Evolutionary conservation across 2,888 invertebrate species (phyloP), one percentile per base, ranked within the genome.

Genomic region (Melangyna quadrimaculata): DNA sequence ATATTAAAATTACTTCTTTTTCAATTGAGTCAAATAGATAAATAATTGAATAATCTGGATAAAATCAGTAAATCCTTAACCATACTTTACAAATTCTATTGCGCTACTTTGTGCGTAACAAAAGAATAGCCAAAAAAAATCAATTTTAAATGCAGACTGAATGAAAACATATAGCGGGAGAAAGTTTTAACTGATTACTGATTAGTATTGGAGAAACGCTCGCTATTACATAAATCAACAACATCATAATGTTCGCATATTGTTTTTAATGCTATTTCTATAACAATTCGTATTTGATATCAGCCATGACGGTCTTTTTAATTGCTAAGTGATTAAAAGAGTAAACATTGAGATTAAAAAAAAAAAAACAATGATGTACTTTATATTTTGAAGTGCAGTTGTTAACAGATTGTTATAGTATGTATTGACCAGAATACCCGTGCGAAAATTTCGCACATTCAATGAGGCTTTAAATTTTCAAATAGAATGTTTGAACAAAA

Each of bases 281-380:
- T n/a, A n/a, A 61, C 48, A 29, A 71, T 78, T 73, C 57, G 29
- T 65, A 48, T 63, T 65, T 70, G 32, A 74, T 83, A 83, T 83
- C 70, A 74, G 17, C 45, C 78, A 43, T 83, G 83, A 78, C 83
- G 73, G 22, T 78, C 24, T n/a, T 78, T 67, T 83, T 82, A 78
- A 78, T 83, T 78, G 63, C 40, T 65, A 29, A 59, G 17, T 72
- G 61, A 45, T 63, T 67, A 59, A 77, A 29, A 45, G 53, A 55
- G 57, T 24, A 43, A 40, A 75, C 48, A 48, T 71, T 29, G 40
- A 29, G 10, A 67, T 43, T 17, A 32, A n/a, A 10, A 24, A 24
- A 6, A 48, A 48, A n/a, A n/a, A n/a, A n/a, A n/a, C n/a, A n/a
- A n/a, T n/a, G n/a, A n/a, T n/a, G n/a, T n/a, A n/a, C n/a, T n/a